Evolutionary conservation across 30 jellyfish, hydroid and myxozoan species (phyloP).

Genomic region (Nemopilema nomurai): DNA sequence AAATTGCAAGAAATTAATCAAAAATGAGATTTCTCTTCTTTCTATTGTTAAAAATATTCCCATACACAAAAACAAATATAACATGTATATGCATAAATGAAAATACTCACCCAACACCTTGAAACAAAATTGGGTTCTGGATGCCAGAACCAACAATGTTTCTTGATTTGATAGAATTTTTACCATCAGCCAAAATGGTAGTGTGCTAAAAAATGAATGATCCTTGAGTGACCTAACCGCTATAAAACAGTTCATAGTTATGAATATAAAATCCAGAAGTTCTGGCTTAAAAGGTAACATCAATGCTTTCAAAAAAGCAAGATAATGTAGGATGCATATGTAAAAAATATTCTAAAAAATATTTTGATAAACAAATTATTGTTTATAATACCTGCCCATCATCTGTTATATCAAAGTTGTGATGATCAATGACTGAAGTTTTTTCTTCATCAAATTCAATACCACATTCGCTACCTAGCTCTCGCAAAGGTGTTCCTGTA

Average conservation of each 20-base stretch:
- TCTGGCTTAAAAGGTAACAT: too few species aligned
- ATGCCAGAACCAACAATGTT: slow-evolving; percentile 44
- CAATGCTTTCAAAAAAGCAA: too few species aligned
- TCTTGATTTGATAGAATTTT: slow-evolving; percentile 78
- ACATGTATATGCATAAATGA: too few species aligned
- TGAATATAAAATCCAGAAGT: too few species aligned
- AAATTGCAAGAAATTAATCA: too few species aligned
- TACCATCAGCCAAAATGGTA: slow-evolving; percentile 65
- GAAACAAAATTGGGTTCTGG: slow-evolving; percentile 73
- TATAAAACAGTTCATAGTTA: too few species aligned
- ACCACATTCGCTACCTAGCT: slow-evolving; percentile 95
- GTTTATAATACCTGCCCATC: slow-evolving; percentile 70
- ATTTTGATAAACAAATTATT: background rate
- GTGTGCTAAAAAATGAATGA: slow-evolving; percentile 70
- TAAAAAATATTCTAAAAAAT: background rate
- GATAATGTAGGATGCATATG: too few species aligned
- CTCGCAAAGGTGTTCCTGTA: slow-evolving; percentile 84
- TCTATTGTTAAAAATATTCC: too few species aligned
- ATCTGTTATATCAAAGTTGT: slow-evolving; percentile 82
- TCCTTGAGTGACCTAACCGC: too few species aligned
- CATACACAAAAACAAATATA: too few species aligned
- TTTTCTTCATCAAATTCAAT: slow-evolving; percentile 96
- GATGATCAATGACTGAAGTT: slow-evolving; percentile 91
- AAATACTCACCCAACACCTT: slow-evolving; percentile 87
- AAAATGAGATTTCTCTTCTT: too few species aligned